Base-by-base conservation (phyloP, 2,888 invertebrate genomes). In the Smittia aterrima region DNA sequence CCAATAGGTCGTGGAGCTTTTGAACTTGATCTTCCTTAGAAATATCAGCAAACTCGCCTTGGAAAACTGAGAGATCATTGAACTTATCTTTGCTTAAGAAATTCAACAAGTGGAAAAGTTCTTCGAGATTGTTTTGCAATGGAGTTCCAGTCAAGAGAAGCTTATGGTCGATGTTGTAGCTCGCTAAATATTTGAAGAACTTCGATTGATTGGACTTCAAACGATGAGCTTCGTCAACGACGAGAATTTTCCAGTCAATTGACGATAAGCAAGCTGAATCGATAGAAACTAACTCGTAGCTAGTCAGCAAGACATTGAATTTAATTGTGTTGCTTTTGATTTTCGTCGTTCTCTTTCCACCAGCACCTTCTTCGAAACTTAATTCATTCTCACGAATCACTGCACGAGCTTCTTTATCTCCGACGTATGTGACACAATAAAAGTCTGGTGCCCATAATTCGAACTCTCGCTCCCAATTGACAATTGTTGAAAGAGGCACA, bases 21-120 rank as follows among this genome's bases (percentile, higher is more conserved):
- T 98, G 96, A n/a, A 99, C 98, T 84, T 98, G 98, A 79, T 99
- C 99, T 83, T 99, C 99, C 82, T 99, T 99, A 0, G 97, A 94
- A 68, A 99, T 96, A 82, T 99, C 98, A 0, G 98, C 97, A 82
- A 99, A 99, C 83, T 98, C 98, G 79, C 94, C 95, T 82, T 98
- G 95, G 87, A 99, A 99, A 41, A 91, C 89, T 24, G 93, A 89
- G 76, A 99, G 85, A 81, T 99, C 96, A 82, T 92, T 92, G 85
- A 99, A 99, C 81, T 97, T 96, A 77, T 94, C 93, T 70, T 96
- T 93, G 79, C 93, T 95, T 79, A 99, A 87, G 87, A 99, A 99
- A 83, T 99, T 99, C 75, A 99, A 85, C 76, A 99, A 86, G 87
- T 99, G 98, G 87, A 99, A 99, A 82, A 99, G 85, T 84, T 99